Evolutionary conservation across 2,888 invertebrate genomes (phyloP).

Genomic region (Pogonocherus hispidulus): DNA sequence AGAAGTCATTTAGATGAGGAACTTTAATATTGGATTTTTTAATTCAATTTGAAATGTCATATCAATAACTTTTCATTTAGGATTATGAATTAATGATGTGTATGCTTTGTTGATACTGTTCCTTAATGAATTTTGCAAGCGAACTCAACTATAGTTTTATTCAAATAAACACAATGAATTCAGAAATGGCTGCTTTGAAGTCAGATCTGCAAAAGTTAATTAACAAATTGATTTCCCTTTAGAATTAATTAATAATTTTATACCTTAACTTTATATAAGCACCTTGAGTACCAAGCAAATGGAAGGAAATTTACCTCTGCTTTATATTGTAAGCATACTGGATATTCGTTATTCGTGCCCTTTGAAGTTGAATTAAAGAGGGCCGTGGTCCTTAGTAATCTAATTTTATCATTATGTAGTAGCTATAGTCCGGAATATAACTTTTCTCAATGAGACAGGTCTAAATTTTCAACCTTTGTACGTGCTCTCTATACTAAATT

Average conservation of each 20-base stretch:
- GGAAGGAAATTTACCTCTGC: conserved; percentile 2
- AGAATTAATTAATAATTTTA: background rate
- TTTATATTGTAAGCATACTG: background rate
- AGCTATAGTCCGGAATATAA: background rate
- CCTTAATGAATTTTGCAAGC: background rate
- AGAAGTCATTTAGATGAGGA: too few species aligned
- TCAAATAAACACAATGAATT: background rate
- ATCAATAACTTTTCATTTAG: too few species aligned
- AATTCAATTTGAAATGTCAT: too few species aligned
- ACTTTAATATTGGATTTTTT: too few species aligned
- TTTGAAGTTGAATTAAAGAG: conserved; percentile 19
- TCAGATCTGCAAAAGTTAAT: background rate
- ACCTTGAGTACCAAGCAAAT: background rate
- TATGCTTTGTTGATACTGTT: background rate
- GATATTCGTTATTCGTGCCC: conserved; percentile 2
- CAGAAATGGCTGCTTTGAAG: background rate
- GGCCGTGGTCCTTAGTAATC: conserved; percentile 6
- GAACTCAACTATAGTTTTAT: background rate
- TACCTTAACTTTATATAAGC: background rate
- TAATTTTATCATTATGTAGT: conserved; percentile 8
- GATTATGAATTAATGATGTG: too few species aligned
- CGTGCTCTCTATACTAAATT: conserved; percentile 6
- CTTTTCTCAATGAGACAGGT: background rate
- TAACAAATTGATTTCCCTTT: background rate
- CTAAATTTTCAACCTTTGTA: conserved; percentile 17